Percentiles rank a stretch among this genome's conserved stretches.
phyloP scores from a whole-genome alignment of 2,797 vertebrate genomes.

The Pangasius djambal region DNA sequence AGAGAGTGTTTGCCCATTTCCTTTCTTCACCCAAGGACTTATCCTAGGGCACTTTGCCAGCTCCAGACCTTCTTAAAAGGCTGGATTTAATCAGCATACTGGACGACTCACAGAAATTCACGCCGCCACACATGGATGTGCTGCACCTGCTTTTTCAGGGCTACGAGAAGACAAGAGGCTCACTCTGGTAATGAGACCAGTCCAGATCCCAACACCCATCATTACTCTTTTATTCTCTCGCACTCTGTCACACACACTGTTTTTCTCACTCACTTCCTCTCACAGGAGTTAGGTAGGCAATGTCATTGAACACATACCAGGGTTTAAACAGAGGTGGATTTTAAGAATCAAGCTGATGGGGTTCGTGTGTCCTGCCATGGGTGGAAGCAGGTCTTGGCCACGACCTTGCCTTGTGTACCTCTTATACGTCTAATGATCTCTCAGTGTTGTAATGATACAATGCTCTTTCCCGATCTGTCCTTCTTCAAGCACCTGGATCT shows the following conservation, averaged over 20 bases:
- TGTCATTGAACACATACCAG: slow-evolving; percentile 4
- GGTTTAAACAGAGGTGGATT: slow-evolving; percentile 17
- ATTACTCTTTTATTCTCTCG: slow-evolving; percentile 39
- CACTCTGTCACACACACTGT: not conserved
- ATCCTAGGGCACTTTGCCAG: slow-evolving; percentile 57
- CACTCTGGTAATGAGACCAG: slow-evolving; percentile 68
- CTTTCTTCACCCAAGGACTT: slow-evolving; percentile 66
- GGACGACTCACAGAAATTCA: slow-evolving; percentile 35
- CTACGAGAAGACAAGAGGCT: slow-evolving; percentile 62
- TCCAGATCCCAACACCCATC: slow-evolving; percentile 62
- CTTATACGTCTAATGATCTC: slow-evolving; percentile 80
- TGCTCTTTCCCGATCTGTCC: slow-evolving; percentile 61
- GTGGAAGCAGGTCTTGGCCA: slow-evolving; percentile 65
- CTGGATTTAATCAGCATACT: slow-evolving; percentile 58
- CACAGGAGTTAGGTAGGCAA: not conserved
- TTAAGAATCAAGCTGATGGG: slow-evolving; percentile 31
- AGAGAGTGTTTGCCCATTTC: slow-evolving; percentile 51
- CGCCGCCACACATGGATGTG: slow-evolving; percentile 41
- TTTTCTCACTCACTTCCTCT: slow-evolving; percentile 2
- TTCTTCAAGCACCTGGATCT: slow-evolving; percentile 46
- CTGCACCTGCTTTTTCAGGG: slow-evolving; percentile 71
- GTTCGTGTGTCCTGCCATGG: slow-evolving; percentile 55
- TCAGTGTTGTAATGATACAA: slow-evolving; percentile 77
- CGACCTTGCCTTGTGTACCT: slow-evolving; percentile 76
- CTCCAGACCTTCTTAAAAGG: slow-evolving; percentile 48